These are phyloP conservation scores for Microchirus variegatus DNA, from an alignment of 2,797 vertebrate species.

Conservation along the genomic window DNA sequence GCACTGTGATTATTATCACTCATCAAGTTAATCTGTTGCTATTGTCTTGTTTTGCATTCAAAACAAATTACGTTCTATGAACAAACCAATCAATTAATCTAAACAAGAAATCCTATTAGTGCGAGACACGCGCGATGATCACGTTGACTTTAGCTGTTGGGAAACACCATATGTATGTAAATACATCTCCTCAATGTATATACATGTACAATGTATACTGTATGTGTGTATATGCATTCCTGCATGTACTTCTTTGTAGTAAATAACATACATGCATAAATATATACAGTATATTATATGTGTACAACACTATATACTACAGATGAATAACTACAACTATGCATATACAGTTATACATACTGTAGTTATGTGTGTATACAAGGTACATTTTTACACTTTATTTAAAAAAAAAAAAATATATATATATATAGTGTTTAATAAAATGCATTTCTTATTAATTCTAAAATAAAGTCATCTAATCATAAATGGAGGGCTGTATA, in stretches of 20 bases:
- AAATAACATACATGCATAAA: too few relatives aligned
- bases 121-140: slow-evolving; percentile 8
- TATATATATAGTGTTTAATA: too few relatives aligned
- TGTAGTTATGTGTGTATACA: too few relatives aligned
- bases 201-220: too few relatives aligned
- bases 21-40: slow-evolving; percentile 44
- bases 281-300: too few relatives aligned
- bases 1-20: slow-evolving; percentile 54
- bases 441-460: too few relatives aligned
- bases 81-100: slow-evolving; percentile 1
- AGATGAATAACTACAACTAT: too few relatives aligned
- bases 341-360: too few relatives aligned
- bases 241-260: background rate
- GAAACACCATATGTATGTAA: background rate
- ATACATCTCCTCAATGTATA: background rate
- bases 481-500: background rate
- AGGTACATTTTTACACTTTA: too few relatives aligned
- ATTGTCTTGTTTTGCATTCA: slow-evolving; percentile 28
- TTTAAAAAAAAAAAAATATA: too few relatives aligned
- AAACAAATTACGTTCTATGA: slow-evolving; percentile 14
- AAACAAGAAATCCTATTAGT: slow-evolving; percentile 27
- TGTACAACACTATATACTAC: too few relatives aligned
- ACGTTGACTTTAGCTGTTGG: background rate
- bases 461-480: too few relatives aligned
- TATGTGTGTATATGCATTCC: background rate